phyloP scores from a whole-genome alignment of 2,888 invertebrate genomes.

The Euplexia lucipara region DNA sequence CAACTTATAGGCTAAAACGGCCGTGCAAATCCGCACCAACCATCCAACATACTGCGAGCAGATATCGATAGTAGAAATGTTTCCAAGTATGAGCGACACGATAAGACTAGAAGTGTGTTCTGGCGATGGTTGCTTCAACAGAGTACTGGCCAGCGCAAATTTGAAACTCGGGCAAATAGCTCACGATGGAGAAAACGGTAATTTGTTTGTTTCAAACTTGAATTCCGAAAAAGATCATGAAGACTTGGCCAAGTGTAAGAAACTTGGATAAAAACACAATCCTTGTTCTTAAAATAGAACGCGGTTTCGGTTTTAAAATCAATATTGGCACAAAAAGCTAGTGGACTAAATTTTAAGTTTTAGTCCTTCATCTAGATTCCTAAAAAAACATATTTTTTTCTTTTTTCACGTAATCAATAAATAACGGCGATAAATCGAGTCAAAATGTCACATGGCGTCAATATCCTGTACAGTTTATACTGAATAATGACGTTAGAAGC shows the following conservation, averaged over 20 bases:
- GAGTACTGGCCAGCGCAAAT: slow-evolving; percentile 72
- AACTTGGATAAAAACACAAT: neutral
- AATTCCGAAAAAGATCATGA: neutral
- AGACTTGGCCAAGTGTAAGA: no score
- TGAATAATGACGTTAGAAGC: no score
- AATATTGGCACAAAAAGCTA: no score
- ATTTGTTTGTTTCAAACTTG: neutral
- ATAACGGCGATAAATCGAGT: no score
- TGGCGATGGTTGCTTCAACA: slow-evolving; percentile 84
- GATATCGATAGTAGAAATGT: slow-evolving; percentile 95
- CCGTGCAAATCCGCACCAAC: slow-evolving; percentile 91
- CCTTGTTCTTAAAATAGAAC: neutral
- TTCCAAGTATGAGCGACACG: slow-evolving; percentile 95
- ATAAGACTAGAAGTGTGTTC: slow-evolving; percentile 92
- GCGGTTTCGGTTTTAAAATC: neutral
- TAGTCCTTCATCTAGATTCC: no score
- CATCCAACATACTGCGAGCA: slow-evolving; percentile 95
- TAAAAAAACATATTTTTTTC: no score
- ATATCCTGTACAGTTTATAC: no score
- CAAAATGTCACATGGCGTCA: no score
- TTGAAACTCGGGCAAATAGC: slow-evolving; percentile 78
- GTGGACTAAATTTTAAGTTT: no score
- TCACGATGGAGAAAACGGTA: slow-evolving; percentile 84
- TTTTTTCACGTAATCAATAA: no score
- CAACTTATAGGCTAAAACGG: slow-evolving; percentile 91